Evolutionary conservation across 2,113 vertebrate species (phyloP).

Genomic region (Vombatus ursinus): DNA sequence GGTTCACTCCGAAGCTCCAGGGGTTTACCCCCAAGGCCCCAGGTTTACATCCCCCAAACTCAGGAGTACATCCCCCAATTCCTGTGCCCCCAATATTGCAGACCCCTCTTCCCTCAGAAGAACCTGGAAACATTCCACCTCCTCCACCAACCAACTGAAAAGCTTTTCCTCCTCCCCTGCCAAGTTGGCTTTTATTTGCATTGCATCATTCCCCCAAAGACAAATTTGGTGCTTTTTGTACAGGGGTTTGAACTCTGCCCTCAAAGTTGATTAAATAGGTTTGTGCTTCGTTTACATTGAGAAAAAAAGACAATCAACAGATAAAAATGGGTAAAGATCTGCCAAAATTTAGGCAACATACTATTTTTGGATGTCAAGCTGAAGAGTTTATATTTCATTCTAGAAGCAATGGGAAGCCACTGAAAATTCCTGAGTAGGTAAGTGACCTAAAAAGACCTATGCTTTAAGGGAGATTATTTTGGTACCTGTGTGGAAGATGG

Average conservation of each 20-base stretch:
- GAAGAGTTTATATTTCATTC: too few species aligned
- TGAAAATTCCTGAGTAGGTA: too few species aligned
- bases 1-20: neutral
- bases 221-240: slow-evolving; percentile 37
- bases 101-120: slow-evolving; percentile 67
- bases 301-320: too few species aligned
- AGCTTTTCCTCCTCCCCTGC: accelerated
- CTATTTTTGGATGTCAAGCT: too few species aligned
- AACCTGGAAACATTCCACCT: too few species aligned
- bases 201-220: neutral
- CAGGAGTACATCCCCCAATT: slow-evolving; percentile 32
- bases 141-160: too few species aligned
- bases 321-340: too few species aligned
- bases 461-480: too few species aligned
- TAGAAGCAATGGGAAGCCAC: too few species aligned
- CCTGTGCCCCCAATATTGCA: slow-evolving; percentile 89
- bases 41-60: slow-evolving; percentile 76
- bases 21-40: slow-evolving; percentile 60
- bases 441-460: too few species aligned
- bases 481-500: too few species aligned
- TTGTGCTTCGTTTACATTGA: neutral
- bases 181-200: slow-evolving; percentile 20
- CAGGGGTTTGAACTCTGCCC: neutral
- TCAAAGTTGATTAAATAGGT: slow-evolving; percentile 68
- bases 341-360: too few species aligned